Conservation (phyloP, 2,888 invertebrate species). For the Gymnocheta viridis region DNA sequence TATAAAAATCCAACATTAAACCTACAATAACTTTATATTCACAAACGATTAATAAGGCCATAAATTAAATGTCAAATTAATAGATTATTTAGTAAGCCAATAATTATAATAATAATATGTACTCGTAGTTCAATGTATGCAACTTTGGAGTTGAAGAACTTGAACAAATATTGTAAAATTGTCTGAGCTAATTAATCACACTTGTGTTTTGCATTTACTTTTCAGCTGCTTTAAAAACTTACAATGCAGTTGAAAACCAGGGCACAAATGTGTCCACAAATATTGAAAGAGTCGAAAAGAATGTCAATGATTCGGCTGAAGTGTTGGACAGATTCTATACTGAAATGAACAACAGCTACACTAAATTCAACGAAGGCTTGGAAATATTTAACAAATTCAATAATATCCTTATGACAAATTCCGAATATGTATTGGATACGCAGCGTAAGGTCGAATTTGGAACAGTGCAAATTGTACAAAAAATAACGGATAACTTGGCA, state of each 20-base stretch:
- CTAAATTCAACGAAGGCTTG: slow-evolving; percentile 84
- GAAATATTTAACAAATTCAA: slow-evolving; percentile 87
- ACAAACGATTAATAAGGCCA: too few species aligned
- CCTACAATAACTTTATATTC: too few species aligned
- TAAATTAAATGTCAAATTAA: slow-evolving; percentile 33
- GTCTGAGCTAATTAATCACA: neutral
- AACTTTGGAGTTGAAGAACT: neutral
- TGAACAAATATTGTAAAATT: neutral
- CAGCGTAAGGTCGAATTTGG: slow-evolving; percentile 93
- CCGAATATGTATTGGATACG: slow-evolving; percentile 91
- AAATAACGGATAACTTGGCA: slow-evolving; percentile 88
- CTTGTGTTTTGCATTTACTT: neutral
- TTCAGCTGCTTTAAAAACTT: slow-evolving; percentile 82
- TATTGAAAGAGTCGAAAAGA: slow-evolving; percentile 84
- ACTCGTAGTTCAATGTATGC: slow-evolving; percentile 1
- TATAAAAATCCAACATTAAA: too few species aligned
- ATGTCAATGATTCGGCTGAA: slow-evolving; percentile 83
- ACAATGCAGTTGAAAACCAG: slow-evolving; percentile 65
- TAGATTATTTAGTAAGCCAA: slow-evolving; percentile 17
- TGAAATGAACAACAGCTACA: slow-evolving; percentile 84
- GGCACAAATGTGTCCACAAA: slow-evolving; percentile 82
- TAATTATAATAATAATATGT: neutral
- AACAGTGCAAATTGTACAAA: slow-evolving; percentile 90
- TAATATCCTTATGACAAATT: slow-evolving; percentile 90
- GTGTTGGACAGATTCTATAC: slow-evolving; percentile 84